phyloP scores from a whole-genome alignment of 2,797 vertebrate genomes.

The Coracias cyanogaster region DNA sequence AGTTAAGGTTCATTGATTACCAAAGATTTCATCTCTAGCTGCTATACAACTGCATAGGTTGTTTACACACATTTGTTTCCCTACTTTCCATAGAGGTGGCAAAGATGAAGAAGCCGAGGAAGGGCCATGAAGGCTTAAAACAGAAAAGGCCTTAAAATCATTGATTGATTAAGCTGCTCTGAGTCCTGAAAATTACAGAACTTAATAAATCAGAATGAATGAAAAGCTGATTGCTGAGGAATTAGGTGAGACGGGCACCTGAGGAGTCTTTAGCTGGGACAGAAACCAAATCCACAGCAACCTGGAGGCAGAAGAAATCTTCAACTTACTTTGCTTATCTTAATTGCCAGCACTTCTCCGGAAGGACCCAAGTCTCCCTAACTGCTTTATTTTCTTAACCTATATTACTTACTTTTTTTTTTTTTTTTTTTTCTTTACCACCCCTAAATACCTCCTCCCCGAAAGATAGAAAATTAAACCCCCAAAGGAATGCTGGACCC shows the following conservation, averaged over 20 bases:
- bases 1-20: not conserved
- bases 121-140: not conserved
- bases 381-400: not conserved
- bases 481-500: not conserved
- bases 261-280: not conserved
- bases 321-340: not conserved
- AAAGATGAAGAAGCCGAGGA: not conserved
- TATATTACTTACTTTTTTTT: rapidly evolving
- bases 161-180: not conserved
- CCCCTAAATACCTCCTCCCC: not conserved
- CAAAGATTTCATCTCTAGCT: not conserved
- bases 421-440: not conserved
- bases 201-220: not conserved
- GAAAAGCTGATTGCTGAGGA: not conserved
- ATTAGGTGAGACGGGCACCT: not conserved
- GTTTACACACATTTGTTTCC: not conserved
- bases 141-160: not conserved
- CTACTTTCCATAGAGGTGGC: not conserved
- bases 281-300: not conserved
- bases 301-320: not conserved
- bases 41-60: not conserved
- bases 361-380: not conserved
- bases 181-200: not conserved
- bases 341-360: not conserved
- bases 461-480: not conserved